These are phyloP conservation scores for Microtus montanus DNA, from an alignment of 2,113 vertebrate species.

Conservation along the genomic window DNA sequence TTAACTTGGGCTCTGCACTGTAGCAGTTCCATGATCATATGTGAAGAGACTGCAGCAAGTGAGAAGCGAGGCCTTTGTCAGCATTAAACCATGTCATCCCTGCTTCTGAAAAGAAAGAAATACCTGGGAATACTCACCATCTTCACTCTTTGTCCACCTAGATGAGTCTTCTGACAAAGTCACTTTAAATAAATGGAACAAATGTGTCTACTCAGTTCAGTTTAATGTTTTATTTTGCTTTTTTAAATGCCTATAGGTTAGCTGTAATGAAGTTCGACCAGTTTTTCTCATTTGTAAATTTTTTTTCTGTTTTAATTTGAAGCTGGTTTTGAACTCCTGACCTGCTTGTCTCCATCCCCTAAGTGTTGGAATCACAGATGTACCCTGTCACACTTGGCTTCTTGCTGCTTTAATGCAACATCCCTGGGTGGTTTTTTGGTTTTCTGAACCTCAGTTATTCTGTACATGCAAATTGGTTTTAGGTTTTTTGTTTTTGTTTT, in stretches of 20 bases:
- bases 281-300: not conserved
- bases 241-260: not conserved
- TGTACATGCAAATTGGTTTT: not conserved
- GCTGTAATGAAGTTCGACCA: not conserved
- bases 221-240: constrained; percentile 11
- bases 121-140: constrained; percentile 14
- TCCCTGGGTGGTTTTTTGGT: not conserved
- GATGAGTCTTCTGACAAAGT: not conserved
- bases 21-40: constrained; percentile 1
- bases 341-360: not conserved
- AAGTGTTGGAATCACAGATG: not conserved
- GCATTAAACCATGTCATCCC: not conserved
- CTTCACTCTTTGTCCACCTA: not conserved
- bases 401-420: not conserved
- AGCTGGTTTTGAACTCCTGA: not conserved
- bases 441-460: not conserved
- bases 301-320: not conserved
- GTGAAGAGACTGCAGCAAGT: constrained; percentile 59
- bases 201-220: not conserved
- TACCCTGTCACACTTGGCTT: not conserved
- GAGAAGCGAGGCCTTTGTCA: not conserved
- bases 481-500: not conserved
- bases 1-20: not conserved
- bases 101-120: not conserved
- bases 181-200: not conserved